Conservation (phyloP, 2,888 invertebrate species). For the Molorchus minor region DNA sequence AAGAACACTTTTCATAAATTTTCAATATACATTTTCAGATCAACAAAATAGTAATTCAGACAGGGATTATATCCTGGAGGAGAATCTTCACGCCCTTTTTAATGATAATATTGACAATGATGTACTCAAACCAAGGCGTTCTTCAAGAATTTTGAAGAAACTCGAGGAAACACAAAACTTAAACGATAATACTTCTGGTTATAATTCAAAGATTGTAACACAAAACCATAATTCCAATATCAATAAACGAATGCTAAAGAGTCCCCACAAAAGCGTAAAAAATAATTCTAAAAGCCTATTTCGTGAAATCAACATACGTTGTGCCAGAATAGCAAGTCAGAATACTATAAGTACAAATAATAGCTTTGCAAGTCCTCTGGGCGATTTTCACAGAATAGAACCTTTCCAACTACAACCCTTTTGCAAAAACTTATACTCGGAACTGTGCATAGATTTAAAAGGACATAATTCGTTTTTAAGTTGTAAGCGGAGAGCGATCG, state of each 20-base stretch:
- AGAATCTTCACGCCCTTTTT: slow-evolving; percentile 41
- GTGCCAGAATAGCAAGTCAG: slow-evolving; percentile 17
- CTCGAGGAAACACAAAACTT: not conserved
- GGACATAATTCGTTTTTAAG: slow-evolving; percentile 13
- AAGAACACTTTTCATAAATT: not conserved
- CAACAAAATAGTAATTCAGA: slow-evolving; percentile 17
- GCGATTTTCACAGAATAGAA: slow-evolving; percentile 1
- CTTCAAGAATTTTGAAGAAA: slow-evolving; percentile 39
- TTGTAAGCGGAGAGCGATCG: slow-evolving; percentile 29
- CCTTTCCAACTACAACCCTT: slow-evolving; percentile 12
- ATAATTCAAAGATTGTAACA: slow-evolving; percentile 2
- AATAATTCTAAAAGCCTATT: slow-evolving; percentile 44
- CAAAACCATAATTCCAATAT: not conserved
- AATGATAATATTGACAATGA: slow-evolving; percentile 27
- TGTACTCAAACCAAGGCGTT: slow-evolving; percentile 33
- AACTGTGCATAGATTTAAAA: slow-evolving; percentile 14
- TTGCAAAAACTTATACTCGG: slow-evolving; percentile 20
- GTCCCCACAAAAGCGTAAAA: not conserved
- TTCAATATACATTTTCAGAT: slow-evolving; percentile 19
- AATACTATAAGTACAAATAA: slow-evolving; percentile 4
- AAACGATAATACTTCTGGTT: slow-evolving; percentile 6
- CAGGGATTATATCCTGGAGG: slow-evolving; percentile 33
- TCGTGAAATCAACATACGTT: slow-evolving; percentile 40
- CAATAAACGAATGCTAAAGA: not conserved
- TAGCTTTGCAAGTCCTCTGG: slow-evolving; percentile 9